Percentiles rank a stretch among this genome's conserved stretches.
Conservation (phyloP, 2,888 invertebrate genomes). For the Chironomus riparius region DNA sequence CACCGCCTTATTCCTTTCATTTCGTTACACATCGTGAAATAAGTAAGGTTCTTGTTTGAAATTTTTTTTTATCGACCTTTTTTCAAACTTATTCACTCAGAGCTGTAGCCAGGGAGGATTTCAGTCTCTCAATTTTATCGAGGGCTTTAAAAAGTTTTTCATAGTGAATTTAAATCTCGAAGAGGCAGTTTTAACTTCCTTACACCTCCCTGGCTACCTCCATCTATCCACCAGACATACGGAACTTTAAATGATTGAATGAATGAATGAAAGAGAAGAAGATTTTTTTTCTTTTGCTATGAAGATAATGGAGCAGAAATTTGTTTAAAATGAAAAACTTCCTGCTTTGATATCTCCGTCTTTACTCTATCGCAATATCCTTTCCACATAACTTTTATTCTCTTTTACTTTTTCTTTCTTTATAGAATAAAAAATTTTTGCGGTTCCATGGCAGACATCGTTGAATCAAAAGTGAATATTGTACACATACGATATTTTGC, state of each 20-base stretch:
- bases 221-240: background rate
- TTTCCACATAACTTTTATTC: background rate
- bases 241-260: background rate
- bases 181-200: too few relatives aligned
- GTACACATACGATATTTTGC: constrained; percentile 68
- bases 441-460: constrained; percentile 74
- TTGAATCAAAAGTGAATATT: constrained; percentile 56
- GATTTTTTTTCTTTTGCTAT: background rate
- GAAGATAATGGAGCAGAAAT: constrained; percentile 23
- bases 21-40: background rate
- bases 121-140: too few relatives aligned
- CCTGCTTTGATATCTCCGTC: background rate
- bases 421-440: constrained; percentile 63
- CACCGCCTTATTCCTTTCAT: background rate
- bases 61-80: constrained; percentile 5
- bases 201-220: too few relatives aligned
- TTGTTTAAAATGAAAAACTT: constrained; percentile 20
- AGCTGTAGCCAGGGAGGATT: too few relatives aligned
- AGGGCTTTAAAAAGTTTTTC: too few relatives aligned
- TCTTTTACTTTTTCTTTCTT: background rate
- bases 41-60: constrained; percentile 4
- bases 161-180: too few relatives aligned
- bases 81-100: too few relatives aligned
- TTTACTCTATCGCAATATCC: background rate
- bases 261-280: background rate